Conservation (phyloP, 2,888 invertebrate species). For the Hemaris fuciformis region DNA sequence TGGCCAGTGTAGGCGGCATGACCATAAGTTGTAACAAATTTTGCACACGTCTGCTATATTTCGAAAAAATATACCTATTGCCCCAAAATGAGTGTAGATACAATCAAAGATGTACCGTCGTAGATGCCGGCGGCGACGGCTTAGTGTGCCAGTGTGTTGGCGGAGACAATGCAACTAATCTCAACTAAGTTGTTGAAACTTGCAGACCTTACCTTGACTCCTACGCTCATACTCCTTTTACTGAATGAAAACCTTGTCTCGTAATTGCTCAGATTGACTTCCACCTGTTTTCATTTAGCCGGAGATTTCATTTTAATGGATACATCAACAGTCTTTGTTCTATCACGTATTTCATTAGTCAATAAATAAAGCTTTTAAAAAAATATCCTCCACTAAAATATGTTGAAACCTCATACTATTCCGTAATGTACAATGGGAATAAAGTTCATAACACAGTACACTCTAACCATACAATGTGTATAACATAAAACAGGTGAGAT, state of each 20-base stretch:
- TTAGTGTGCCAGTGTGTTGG: conserved; percentile 72
- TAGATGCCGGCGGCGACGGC: conserved; percentile 43
- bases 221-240: conserved; percentile 74
- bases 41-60: conserved; percentile 34
- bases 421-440: neutral
- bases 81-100: conserved; percentile 32
- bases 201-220: conserved; percentile 81
- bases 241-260: conserved; percentile 58
- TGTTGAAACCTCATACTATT: neutral
- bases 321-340: neutral
- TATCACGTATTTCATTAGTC: too few relatives aligned
- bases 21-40: conserved; percentile 41
- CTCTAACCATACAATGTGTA: neutral
- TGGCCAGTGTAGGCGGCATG: conserved; percentile 38
- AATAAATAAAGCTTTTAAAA: neutral
- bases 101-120: conserved; percentile 29
- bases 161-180: conserved; percentile 72
- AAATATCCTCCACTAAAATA: neutral
- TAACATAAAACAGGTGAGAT: conserved; percentile 3
- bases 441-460: neutral
- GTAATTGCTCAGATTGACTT: conserved; percentile 34
- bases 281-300: conserved; percentile 13
- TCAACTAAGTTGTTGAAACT: conserved; percentile 55
- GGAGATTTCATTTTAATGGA: neutral
- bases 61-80: neutral